These are phyloP conservation scores for Erythrolamprus reginae DNA, from an alignment of 2,113 vertebrate genomes.

Conservation along the genomic window DNA sequence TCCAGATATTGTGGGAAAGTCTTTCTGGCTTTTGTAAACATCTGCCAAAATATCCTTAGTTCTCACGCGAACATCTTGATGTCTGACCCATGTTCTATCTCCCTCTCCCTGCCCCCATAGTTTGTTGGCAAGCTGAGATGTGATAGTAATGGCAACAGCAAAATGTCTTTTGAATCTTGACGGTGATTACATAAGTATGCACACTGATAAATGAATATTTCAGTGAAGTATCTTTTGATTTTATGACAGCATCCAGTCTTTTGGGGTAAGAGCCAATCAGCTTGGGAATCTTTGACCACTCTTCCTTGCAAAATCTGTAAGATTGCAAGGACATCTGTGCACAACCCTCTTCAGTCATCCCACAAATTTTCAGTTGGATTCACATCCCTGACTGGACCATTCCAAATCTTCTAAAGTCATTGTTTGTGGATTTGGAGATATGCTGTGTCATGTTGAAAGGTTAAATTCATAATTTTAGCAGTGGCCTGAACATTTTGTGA, in stretches of 20 bases:
- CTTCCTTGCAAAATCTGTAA: too few species aligned
- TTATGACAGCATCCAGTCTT: not conserved
- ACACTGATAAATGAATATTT: not conserved
- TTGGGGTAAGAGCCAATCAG: not conserved
- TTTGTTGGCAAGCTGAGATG: too few species aligned
- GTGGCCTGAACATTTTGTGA: not conserved
- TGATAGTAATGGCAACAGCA: too few species aligned
- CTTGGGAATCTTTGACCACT: too few species aligned
- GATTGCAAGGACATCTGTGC: not conserved
- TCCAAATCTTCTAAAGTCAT: not conserved
- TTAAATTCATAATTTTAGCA: not conserved
- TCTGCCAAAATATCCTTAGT: too few species aligned
- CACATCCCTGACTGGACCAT: not conserved
- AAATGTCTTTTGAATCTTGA: too few species aligned
- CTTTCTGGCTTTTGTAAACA: too few species aligned
- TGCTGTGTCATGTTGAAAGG: not conserved
- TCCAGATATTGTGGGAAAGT: too few species aligned
- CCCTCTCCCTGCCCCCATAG: too few species aligned
- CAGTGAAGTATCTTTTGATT: not conserved
- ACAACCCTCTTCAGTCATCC: not conserved
- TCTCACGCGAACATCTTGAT: too few species aligned
- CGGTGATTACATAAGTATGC: not conserved
- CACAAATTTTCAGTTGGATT: not conserved
- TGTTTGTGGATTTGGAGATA: not conserved
- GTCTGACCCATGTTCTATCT: too few species aligned